Evolutionary conservation across 2,888 invertebrate species (phyloP).

Genomic region (Caenorhabditis sp.): DNA sequence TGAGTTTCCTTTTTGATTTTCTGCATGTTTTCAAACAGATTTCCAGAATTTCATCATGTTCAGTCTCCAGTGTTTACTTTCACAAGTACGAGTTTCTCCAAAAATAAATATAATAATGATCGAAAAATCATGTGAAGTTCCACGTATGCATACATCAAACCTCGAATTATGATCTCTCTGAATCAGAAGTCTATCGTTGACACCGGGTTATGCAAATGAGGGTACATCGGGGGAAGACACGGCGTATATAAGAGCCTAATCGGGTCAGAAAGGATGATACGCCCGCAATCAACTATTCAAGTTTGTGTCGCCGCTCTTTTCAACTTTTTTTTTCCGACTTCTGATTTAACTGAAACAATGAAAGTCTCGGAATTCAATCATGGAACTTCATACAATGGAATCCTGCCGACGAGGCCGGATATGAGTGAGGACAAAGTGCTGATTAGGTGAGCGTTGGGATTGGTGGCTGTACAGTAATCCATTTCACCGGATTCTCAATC

Average conservation of each 20-base stretch:
- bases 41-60: slow-evolving; percentile 14
- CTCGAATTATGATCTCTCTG: slow-evolving; percentile 31
- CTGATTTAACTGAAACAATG: slow-evolving; percentile 32
- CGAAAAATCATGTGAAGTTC: slow-evolving; percentile 43
- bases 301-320: slow-evolving; percentile 24
- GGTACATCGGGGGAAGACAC: neutral
- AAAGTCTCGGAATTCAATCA: slow-evolving; percentile 59
- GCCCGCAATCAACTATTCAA: slow-evolving; percentile 23
- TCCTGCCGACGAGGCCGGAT: slow-evolving; percentile 61
- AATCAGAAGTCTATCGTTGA: slow-evolving; percentile 8
- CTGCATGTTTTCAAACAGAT: neutral
- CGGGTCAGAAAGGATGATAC: slow-evolving; percentile 28
- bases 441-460: slow-evolving; percentile 46
- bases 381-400: slow-evolving; percentile 62
- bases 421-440: slow-evolving; percentile 64
- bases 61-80: slow-evolving; percentile 35
- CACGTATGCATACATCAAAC: slow-evolving; percentile 31
- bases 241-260: slow-evolving; percentile 34
- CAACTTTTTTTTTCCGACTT: neutral
- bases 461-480: neutral
- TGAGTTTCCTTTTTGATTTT: slow-evolving; percentile 8
- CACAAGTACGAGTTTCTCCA: slow-evolving; percentile 54
- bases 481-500: too few relatives aligned
- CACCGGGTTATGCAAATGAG: slow-evolving; percentile 51
- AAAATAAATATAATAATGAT: slow-evolving; percentile 12